phyloP scores from a whole-genome alignment of 2,888 invertebrate species.

The Thysanoteuthis rhombus region DNA sequence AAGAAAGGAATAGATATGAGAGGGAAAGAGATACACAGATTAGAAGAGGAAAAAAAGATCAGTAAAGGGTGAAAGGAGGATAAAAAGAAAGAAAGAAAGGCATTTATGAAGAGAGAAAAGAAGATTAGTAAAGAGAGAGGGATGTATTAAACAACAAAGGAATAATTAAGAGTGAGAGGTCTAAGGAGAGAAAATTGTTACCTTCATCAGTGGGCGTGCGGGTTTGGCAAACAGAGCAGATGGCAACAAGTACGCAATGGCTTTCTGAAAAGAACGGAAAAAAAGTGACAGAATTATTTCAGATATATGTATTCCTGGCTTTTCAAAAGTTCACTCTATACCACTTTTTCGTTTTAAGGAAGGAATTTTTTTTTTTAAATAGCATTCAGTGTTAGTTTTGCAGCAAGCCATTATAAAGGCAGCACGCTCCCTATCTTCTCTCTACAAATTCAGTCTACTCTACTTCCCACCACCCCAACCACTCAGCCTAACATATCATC shows the following conservation, averaged over 20 bases:
- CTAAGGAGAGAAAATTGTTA: constrained; percentile 34
- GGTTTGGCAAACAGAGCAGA: constrained; percentile 87
- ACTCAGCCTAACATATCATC: no score
- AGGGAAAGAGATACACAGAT: neutral
- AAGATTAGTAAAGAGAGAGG: neutral
- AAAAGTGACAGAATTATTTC: neutral
- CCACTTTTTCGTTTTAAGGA: no score
- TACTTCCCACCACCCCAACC: no score
- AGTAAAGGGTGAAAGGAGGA: neutral
- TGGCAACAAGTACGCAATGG: constrained; percentile 94
- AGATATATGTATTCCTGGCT: no score
- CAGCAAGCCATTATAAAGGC: no score
- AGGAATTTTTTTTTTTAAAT: no score
- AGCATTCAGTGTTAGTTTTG: no score
- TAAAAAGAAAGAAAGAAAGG: neutral
- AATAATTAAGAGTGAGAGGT: no score
- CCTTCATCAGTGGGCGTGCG: constrained; percentile 88
- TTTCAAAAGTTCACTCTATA: no score
- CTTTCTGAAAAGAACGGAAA: constrained; percentile 73
- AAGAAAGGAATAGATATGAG: neutral
- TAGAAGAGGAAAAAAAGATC: neutral
- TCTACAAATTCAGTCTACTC: no score
- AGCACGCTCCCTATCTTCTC: no score
- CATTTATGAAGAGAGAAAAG: neutral
- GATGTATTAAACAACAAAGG: no score